Evolutionary conservation across 2,113 vertebrate genomes (phyloP), one percentile per base, ranked within the genome.

Genomic region (Caranx ignobilis): DNA sequence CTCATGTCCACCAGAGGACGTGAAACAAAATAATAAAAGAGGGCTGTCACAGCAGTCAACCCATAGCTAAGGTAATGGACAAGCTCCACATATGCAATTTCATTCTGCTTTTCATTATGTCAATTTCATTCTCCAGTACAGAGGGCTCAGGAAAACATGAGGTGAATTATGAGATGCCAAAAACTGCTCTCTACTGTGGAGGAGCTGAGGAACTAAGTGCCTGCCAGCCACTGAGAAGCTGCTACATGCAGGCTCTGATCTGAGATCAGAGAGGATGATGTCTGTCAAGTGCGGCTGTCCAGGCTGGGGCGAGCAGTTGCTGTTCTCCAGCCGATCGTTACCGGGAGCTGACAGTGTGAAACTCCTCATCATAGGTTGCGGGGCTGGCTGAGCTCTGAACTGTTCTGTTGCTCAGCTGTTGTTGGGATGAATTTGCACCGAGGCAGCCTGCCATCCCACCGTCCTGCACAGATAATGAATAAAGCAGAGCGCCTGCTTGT

Each of bases 261-360:
- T 82, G 32, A 82, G 79, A 90, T 91, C 72, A 88, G 77, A 87
- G 78, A 47, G 72, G 73, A 68, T 41, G 86, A 63, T 84, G 78
- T 82, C 78, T 82, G 79, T 86, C 72, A 76, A 83, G 67, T 43
- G 70, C 6, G 35, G 37, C 15, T 61, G 63, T 68, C 70, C 81
- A 19, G 79, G 73, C 47, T 62, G 67, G 71, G 37, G 65, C 19
- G 32, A 77, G 86, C 68, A 10, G 71, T 61, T 65, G 71, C 78
- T 75, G 86, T 61, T 89, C 75, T 89, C 67, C 86, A 82, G 83
- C 75, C 72, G 35, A 50, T 85, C 59, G 71, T 87, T 87, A 86
- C 88, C 2, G 37, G 1, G 10, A 79, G 77, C 81, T 85, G 86
- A 87, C 86, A 57, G 86, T 66, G 81, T 84, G 86, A 86, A 82